Base-by-base conservation (phyloP, 1,140 invertebrate species). In the Anastrepha obliqua region DNA sequence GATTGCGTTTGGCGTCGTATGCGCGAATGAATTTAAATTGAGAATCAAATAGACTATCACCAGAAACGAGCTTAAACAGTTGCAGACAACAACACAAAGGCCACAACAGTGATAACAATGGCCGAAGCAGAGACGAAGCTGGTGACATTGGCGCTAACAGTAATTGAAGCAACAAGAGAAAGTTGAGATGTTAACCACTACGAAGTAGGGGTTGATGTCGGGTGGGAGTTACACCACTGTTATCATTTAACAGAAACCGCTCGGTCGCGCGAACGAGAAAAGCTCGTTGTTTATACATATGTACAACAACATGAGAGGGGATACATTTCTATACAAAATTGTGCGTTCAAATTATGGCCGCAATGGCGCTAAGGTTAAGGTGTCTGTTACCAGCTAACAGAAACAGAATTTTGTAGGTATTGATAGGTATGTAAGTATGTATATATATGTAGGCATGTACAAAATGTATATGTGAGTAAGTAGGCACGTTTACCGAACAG, bases 1-100 rank as follows among this genome's bases (percentile, higher is more conserved):
- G 20, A 55, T 81, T 55, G 17, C 74, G 74, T 20, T 81, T 58
- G 74, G 17, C 44, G 74, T 81, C 74, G 74, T 81, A 42, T n/a
- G 42, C 74, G 74, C 74, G 74, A 81, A 81, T 81, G 74, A 81
- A 55, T 81, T 58, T 20, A n/a, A 81, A 81, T 81, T 20, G 74
- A 55, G 74, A 81, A 81, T 20, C 42, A 2, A 11, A 55, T 55
- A n/a, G 47, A 81, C 47, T 20, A 13, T 20, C 47, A 81, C 6
- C 74, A 81, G 44, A 29, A 81, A n/a, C 5, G 74, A n/a, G 15
- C 15, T 51, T 29, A 9, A 51, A 81, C 74, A 81, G 74, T 5
- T 2, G 44, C 42, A 51, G 13, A 55, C 47, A 81, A 9, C 17
- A 81, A 55, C 74, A 81, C 47, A 55, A 81, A 8, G n/a, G 17